Evolutionary conservation across 2,113 vertebrate genomes (phyloP).

Genomic region (Laticauda colubrina): DNA sequence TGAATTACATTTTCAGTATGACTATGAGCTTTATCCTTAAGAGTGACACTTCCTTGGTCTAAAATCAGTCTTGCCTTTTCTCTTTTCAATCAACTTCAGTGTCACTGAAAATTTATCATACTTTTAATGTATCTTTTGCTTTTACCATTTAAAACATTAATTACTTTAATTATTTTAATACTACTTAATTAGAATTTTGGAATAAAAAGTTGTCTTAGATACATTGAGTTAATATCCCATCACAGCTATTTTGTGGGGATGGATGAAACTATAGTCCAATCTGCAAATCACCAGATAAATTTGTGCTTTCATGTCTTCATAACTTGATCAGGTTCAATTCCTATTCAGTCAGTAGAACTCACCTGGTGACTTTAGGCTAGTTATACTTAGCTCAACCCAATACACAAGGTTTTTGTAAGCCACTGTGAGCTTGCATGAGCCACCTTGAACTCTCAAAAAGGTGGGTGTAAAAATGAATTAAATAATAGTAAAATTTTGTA

Average conservation of each 20-base stretch:
- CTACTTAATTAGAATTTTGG: constrained; percentile 29
- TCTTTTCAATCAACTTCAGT: not conserved
- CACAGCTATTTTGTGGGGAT: not conserved
- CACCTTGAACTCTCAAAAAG: not conserved
- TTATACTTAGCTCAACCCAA: not conserved
- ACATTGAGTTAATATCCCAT: not conserved
- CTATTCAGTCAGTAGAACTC: not conserved
- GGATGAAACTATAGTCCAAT: not conserved
- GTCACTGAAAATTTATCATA: constrained; percentile 29
- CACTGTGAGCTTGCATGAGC: not conserved
- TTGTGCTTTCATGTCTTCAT: not conserved
- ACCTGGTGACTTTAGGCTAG: not conserved
- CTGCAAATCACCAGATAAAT: not conserved
- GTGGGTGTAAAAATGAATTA: not conserved
- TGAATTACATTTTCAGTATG: not conserved
- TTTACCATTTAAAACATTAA: not conserved
- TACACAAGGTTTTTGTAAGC: not conserved
- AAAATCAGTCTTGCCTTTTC: not conserved
- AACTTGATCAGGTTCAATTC: not conserved
- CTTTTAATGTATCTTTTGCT: constrained; percentile 1
- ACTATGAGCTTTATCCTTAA: not conserved
- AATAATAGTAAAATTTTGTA: constrained; percentile 9
- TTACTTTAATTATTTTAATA: not conserved
- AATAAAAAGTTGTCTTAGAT: not conserved
- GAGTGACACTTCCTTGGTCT: not conserved